These are phyloP conservation scores for Trichopoda pennipes DNA, from an alignment of 2,888 invertebrate genomes.

Conservation along the genomic window DNA sequence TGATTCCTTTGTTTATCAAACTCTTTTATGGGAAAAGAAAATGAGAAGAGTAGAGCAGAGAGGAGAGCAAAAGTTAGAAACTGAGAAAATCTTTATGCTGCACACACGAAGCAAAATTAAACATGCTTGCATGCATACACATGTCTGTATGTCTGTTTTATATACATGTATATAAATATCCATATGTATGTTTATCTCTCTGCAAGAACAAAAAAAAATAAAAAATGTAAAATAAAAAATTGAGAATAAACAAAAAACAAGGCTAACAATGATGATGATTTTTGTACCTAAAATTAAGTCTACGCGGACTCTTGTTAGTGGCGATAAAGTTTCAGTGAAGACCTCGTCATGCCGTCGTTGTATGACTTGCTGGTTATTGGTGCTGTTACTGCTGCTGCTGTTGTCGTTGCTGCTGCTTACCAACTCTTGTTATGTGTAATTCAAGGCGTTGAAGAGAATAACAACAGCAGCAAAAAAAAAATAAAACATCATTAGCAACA, in stretches of 20 bases:
- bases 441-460: constrained; percentile 58
- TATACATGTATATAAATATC: too few species aligned
- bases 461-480: constrained; percentile 24
- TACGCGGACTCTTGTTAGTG: constrained; percentile 54
- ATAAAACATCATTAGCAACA: constrained; percentile 57
- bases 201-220: background rate
- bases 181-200: constrained; percentile 7
- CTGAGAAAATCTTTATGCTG: background rate
- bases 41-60: constrained; percentile 6
- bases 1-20: constrained; percentile 2
- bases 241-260: constrained; percentile 9
- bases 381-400: constrained; percentile 38
- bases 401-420: constrained; percentile 39
- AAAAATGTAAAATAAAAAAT: too few species aligned
- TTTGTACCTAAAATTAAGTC: constrained; percentile 45
- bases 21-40: too few species aligned
- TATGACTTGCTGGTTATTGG: constrained; percentile 19
- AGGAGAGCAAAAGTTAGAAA: constrained; percentile 23
- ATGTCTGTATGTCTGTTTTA: constrained; percentile 5
- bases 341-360: constrained; percentile 54
- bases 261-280: constrained; percentile 32
- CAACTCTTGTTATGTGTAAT: constrained; percentile 55
- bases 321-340: constrained; percentile 42
- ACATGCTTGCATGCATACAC: background rate
- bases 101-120: constrained; percentile 8